A percentile compares a stretch with the other conserved stretches of the same genome.
Conservation (phyloP, 2,113 vertebrate species). For the Sminthopsis crassicaudata region DNA sequence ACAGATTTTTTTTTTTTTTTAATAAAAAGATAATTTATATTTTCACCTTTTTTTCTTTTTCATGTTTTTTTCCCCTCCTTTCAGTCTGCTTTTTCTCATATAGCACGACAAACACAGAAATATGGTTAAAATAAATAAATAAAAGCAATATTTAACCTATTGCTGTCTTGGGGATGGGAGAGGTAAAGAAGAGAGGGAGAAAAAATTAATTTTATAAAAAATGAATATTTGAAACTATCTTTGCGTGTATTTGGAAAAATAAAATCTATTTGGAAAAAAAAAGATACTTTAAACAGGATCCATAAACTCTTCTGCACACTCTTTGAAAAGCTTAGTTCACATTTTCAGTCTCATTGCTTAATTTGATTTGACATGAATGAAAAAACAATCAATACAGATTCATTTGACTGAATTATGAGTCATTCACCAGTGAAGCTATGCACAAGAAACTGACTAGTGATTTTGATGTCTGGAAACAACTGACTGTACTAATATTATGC, state of each 20-base stretch:
- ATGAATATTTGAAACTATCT: no score
- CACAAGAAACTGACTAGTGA: not conserved
- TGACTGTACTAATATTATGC: not conserved
- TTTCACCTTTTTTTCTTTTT: no score
- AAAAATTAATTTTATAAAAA: no score
- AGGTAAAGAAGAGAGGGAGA: no score
- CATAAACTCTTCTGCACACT: slow-evolving; percentile 32
- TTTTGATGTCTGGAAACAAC: slow-evolving; percentile 17
- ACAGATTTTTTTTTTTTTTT: not conserved
- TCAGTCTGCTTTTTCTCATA: no score
- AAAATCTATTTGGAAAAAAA: not conserved
- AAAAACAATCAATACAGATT: slow-evolving; percentile 43
- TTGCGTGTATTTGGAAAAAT: no score
- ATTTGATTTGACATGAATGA: slow-evolving; percentile 53
- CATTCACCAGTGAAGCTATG: not conserved
- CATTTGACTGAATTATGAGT: slow-evolving; percentile 40
- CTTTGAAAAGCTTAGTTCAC: slow-evolving; percentile 51
- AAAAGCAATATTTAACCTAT: no score
- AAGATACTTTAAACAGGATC: not conserved
- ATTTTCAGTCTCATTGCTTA: slow-evolving; percentile 55
- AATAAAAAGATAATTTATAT: no score
- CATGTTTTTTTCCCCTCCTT: no score
- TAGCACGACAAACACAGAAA: no score
- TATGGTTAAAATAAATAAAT: no score
- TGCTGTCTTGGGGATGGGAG: no score